Evolutionary conservation across 2,888 invertebrate genomes (phyloP).

Genomic region (Rhyacophila evoluta): DNA sequence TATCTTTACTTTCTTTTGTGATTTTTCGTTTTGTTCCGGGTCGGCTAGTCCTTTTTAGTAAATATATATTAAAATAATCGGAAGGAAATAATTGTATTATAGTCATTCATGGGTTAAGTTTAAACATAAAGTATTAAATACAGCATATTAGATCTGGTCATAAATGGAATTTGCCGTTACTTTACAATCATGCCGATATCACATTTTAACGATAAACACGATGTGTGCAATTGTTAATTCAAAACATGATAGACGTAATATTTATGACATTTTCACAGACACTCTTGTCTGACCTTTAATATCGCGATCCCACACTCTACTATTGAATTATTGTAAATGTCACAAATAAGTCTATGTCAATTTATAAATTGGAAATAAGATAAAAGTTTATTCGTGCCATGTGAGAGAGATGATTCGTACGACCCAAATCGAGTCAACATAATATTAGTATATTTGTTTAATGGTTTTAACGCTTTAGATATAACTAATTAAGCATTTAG

Average conservation of each 20-base stretch:
- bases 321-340: conserved; percentile 19
- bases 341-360: background rate
- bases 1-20: no score
- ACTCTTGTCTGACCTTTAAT: background rate
- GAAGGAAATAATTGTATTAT: no score
- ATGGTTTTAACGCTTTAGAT: no score
- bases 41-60: no score
- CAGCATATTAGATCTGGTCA: background rate
- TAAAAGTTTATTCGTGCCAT: background rate
- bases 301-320: background rate
- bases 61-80: no score
- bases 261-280: conserved; percentile 13
- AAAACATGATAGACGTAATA: background rate
- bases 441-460: no score
- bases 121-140: no score
- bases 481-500: no score
- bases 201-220: background rate
- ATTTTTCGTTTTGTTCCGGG: no score
- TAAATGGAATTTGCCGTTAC: background rate
- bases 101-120: no score
- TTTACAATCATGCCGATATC: background rate
- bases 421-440: no score
- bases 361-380: no score
- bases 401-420: background rate
- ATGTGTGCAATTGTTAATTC: background rate